phyloP scores from a whole-genome alignment of 2,797 vertebrate species.

The Arremon aurantiirostris region DNA sequence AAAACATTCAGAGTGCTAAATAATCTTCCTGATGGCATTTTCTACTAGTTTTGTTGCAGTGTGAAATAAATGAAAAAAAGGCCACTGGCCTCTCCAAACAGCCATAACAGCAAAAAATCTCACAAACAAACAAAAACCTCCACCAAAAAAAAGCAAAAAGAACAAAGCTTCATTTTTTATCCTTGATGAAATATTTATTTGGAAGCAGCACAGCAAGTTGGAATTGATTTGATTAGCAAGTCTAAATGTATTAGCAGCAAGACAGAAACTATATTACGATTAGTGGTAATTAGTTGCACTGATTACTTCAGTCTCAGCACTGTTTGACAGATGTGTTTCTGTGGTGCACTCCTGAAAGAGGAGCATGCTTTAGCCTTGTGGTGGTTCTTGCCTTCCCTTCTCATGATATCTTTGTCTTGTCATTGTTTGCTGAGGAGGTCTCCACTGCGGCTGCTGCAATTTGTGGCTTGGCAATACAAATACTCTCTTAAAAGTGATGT shows the following conservation, averaged over 20 bases:
- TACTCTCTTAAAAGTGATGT: background rate
- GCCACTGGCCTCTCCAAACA: background rate
- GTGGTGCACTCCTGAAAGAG: background rate
- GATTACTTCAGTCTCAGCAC: slow-evolving; percentile 54
- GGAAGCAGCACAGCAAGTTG: slow-evolving; percentile 60
- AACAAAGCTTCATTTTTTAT: slow-evolving; percentile 3
- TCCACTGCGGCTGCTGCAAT: background rate
- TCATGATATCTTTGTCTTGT: background rate
- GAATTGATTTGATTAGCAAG: slow-evolving; percentile 78
- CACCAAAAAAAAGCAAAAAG: background rate
- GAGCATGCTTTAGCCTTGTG: slow-evolving; percentile 5
- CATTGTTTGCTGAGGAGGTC: background rate
- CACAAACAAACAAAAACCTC: background rate
- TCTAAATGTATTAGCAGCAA: slow-evolving; percentile 76
- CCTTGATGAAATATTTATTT: slow-evolving; percentile 65
- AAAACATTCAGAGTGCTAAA: background rate
- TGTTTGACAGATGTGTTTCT: slow-evolving; percentile 63
- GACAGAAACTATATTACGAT: slow-evolving; percentile 74
- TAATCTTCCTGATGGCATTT: background rate
- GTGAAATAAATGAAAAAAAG: slow-evolving; percentile 9
- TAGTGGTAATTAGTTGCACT: slow-evolving; percentile 73
- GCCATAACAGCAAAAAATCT: background rate
- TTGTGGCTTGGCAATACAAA: background rate
- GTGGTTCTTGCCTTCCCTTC: background rate
- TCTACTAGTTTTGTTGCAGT: background rate